Base-by-base conservation (phyloP, 1,140 invertebrate species). In the Tetragonula clypearis region DNA sequence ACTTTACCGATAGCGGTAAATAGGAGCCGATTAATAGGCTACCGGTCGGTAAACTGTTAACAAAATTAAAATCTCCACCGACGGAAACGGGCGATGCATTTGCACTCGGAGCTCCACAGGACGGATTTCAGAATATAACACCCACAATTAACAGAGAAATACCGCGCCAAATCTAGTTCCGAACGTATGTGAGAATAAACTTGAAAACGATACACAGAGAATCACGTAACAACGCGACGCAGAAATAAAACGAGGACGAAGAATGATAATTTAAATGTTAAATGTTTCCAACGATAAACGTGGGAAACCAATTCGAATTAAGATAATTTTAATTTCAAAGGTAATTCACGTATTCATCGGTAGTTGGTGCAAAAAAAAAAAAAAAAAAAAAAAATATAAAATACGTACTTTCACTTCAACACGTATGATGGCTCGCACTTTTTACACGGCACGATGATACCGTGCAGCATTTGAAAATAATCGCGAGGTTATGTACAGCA, bases 401-500 rank as follows among this genome's bases (percentile, higher is more conserved):
- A 14, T 17, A 4, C n/a, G 49, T 1, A 14, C 41, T 73, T 15
- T 49, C 23, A 11, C 15, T 49, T n/a, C 35, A 8, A 41, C 14
- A 3, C 35, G 23, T 9, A 15, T 8, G 4, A 76, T 41, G 1
- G 6, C 41, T 41, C 56, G 6, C 14, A 23, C 56, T 41, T 76
- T 11, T 41, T 62, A 60, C 1, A 11, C 26, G 14, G 17, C 19
- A 12, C 41, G 8, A 49, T n/a, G 8, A 35, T 35, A 55, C 15
- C 15, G 15, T 23, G 6, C n/a, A 26, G 17, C 8, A 23, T 49
- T 53, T 17, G n/a, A 69, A 71, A 69, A 69, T 83, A 69, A 69
- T 83, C 55, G 19, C 19, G 55, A 78, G 75, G 74, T 79, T 84
- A 84, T 84, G 76, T 62, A 21, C 2, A 23, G 8, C 26, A 14